Conservation (phyloP, 2,797 vertebrate genomes). For the Anguilla marmorata region DNA sequence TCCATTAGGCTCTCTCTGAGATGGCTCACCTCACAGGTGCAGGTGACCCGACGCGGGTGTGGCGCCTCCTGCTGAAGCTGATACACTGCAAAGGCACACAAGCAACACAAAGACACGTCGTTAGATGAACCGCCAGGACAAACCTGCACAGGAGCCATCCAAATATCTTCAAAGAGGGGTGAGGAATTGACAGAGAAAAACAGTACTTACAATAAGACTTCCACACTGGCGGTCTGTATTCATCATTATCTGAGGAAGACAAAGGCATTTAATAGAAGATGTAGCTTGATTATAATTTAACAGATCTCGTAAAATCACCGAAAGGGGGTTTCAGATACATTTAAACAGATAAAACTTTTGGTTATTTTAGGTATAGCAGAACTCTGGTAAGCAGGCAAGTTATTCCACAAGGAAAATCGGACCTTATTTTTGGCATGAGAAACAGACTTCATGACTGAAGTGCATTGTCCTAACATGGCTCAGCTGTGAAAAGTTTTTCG, state of each 20-base stretch:
- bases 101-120: slow-evolving; percentile 45
- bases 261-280: slow-evolving; percentile 33
- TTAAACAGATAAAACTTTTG: background rate
- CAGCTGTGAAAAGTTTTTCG: background rate
- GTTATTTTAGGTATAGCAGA: background rate
- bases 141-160: background rate
- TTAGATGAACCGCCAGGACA: background rate
- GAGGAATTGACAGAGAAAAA: background rate
- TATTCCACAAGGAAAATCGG: background rate
- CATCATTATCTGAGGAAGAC: slow-evolving; percentile 81
- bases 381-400: background rate
- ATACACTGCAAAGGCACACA: slow-evolving; percentile 57
- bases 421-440: background rate
- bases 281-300: background rate
- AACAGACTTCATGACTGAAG: background rate
- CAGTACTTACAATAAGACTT: slow-evolving; percentile 86
- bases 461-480: background rate
- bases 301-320: background rate
- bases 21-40: slow-evolving; percentile 77
- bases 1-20: background rate
- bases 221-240: slow-evolving; percentile 87
- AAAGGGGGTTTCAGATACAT: background rate
- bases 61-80: slow-evolving; percentile 83
- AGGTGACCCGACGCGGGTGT: slow-evolving; percentile 80
- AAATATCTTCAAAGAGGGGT: background rate